A percentile compares a stretch with the other conserved stretches of the same genome.
Conservation (phyloP, 2,888 invertebrate species). For the Calameuta pallipes region DNA sequence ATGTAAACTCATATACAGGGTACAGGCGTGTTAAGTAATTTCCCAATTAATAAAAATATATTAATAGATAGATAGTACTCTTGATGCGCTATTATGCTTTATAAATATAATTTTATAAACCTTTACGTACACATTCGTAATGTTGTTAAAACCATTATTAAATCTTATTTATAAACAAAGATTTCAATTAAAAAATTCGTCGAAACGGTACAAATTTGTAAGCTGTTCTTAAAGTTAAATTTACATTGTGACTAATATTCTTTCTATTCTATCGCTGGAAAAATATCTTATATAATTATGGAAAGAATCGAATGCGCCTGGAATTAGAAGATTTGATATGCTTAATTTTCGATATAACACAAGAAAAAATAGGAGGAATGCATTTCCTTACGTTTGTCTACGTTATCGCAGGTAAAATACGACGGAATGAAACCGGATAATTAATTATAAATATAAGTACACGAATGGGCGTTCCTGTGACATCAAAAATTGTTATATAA, state of each 20-base stretch:
- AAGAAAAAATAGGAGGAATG: not conserved
- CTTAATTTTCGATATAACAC: not conserved
- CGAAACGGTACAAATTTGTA: not conserved
- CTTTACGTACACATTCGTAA: not conserved
- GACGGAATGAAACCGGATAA: not conserved
- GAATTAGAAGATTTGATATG: not conserved
- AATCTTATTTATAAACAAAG: not conserved
- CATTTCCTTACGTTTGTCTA: not conserved
- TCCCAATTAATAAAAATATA: not conserved
- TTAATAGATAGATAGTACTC: too few species aligned
- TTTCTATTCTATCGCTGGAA: not conserved
- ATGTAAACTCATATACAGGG: not conserved
- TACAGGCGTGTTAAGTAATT: not conserved
- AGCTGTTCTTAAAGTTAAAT: not conserved
- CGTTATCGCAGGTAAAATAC: not conserved
- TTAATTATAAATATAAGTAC: not conserved
- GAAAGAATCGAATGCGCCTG: not conserved
- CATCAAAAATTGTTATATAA: not conserved
- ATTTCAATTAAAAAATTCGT: not conserved
- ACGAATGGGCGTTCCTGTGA: not conserved
- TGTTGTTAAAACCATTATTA: not conserved
- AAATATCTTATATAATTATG: not conserved
- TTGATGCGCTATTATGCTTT: not conserved
- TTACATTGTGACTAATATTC: not conserved
- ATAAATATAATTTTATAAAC: not conserved